Conservation (phyloP, 2,113 vertebrate genomes). For the Aegithalos caudatus region DNA sequence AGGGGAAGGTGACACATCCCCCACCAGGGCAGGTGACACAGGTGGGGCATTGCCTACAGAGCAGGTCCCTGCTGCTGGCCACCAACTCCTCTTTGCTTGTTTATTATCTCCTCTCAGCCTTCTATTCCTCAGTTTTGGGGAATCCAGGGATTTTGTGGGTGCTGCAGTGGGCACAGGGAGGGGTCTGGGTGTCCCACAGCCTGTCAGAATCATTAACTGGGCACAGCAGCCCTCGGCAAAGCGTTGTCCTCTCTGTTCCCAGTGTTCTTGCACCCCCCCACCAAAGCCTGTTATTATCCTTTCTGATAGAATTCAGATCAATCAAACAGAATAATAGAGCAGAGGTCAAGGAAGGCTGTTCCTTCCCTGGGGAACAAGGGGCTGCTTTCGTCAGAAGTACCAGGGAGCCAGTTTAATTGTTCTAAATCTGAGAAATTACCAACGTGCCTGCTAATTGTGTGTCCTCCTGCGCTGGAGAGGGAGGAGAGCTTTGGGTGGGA, state of each 20-base stretch:
- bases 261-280: neutral
- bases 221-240: neutral
- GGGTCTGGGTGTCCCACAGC: neutral
- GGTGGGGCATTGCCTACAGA: neutral
- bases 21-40: neutral
- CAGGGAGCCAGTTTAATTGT: neutral
- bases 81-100: neutral
- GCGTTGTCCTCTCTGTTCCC: neutral
- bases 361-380: neutral
- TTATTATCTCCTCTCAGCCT: rapidly evolving
- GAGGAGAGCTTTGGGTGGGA: neutral
- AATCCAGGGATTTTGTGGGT: rapidly evolving
- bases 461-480: neutral
- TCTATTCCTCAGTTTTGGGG: neutral
- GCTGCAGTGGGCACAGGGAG: neutral
- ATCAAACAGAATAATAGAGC: slow-evolving; percentile 22
- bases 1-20: neutral
- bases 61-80: neutral
- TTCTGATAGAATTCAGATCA: slow-evolving; percentile 44
- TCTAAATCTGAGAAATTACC: neutral
- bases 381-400: slow-evolving; percentile 1
- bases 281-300: slow-evolving; percentile 5
- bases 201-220: rapidly evolving
- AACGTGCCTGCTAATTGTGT: neutral
- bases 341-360: slow-evolving; percentile 3